These are phyloP conservation scores for Hydrolagus affinis DNA, from an alignment of 2,113 vertebrate genomes.

Conservation along the genomic window DNA sequence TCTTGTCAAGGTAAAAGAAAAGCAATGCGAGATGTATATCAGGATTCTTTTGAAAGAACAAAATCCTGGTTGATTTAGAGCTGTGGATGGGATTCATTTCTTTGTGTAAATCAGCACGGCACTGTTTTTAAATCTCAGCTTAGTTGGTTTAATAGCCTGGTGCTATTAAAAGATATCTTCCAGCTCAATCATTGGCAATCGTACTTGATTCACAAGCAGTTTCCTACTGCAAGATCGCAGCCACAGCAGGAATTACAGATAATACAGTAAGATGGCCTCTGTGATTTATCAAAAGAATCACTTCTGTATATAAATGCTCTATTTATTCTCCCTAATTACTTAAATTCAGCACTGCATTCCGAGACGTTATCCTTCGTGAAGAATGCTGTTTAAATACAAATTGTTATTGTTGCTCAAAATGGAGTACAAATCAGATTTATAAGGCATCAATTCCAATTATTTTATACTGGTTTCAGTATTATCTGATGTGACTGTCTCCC, in stretches of 20 bases:
- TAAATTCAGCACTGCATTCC: too few species aligned
- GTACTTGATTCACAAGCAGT: background rate
- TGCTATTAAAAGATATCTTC: slow-evolving; percentile 4
- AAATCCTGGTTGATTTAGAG: background rate
- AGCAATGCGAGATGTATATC: background rate
- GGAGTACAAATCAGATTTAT: too few species aligned
- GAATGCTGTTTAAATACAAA: too few species aligned
- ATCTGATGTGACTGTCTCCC: too few species aligned
- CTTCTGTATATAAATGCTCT: background rate
- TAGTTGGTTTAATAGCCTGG: background rate
- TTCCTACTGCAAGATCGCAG: background rate
- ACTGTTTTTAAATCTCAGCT: background rate
- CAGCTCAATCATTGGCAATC: background rate
- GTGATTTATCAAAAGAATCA: background rate
- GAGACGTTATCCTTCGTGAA: too few species aligned
- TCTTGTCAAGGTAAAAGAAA: background rate
- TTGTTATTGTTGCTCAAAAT: too few species aligned
- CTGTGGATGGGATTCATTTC: background rate
- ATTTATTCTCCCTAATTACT: too few species aligned
- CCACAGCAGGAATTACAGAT: background rate
- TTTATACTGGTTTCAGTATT: too few species aligned
- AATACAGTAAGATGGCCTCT: background rate
- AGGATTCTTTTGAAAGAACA: background rate
- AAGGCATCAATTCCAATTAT: too few species aligned
- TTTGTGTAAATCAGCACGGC: background rate